Conservation (phyloP, 2,888 invertebrate species). For the Rhagophthalmus giganteus region DNA sequence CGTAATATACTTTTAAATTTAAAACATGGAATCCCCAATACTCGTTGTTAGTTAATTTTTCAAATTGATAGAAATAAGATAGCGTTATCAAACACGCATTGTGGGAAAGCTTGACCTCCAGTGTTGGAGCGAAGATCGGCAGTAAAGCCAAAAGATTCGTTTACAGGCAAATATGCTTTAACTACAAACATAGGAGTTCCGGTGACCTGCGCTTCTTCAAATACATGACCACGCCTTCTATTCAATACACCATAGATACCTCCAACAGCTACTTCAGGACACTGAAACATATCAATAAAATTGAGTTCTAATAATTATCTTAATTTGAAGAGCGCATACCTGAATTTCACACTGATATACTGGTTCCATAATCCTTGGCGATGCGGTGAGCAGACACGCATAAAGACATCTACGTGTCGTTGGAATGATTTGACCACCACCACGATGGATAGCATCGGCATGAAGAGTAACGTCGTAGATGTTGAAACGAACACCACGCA, state of each 20-base stretch:
- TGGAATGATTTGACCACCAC: conserved; percentile 99
- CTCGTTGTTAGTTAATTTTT: no score
- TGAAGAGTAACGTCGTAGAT: conserved; percentile 99
- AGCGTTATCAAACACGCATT: conserved; percentile 99
- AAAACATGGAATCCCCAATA: no score
- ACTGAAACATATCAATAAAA: conserved; percentile 61
- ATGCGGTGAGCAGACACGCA: conserved; percentile 91
- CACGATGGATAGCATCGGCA: conserved; percentile 99
- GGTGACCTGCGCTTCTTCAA: conserved; percentile 92
- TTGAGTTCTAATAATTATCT: no score
- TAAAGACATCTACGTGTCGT: conserved; percentile 97
- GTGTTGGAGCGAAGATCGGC: conserved; percentile 97
- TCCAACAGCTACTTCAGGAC: conserved; percentile 93
- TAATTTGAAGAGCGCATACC: no score
- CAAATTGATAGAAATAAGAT: no score
- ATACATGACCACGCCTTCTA: conserved; percentile 95
- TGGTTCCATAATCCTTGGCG: conserved; percentile 96
- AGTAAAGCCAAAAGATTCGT: conserved; percentile 99
- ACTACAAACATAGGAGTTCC: conserved; percentile 99
- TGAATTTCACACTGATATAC: conserved; percentile 99
- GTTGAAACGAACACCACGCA: conserved; percentile 93
- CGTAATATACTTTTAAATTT: conserved; percentile 1
- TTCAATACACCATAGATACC: conserved; percentile 98
- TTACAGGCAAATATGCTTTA: conserved; percentile 98
- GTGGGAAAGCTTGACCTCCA: conserved; percentile 99